A percentile compares a stretch with the other conserved stretches of the same genome.
Conservation (phyloP, 2,888 invertebrate genomes). For the Campoletis raptor region DNA sequence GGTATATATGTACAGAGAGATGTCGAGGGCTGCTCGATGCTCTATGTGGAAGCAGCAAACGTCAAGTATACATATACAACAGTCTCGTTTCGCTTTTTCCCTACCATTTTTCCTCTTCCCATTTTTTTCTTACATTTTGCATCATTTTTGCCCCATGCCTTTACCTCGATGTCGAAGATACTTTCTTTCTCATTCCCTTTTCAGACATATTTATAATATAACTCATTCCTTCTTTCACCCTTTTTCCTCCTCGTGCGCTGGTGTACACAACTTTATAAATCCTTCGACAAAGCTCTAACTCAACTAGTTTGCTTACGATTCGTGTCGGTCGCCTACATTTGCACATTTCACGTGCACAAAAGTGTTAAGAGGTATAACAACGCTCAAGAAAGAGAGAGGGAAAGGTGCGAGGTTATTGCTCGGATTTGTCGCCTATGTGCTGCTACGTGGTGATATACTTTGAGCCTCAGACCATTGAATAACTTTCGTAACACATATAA, state of each 20-base stretch:
- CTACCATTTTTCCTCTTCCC: slow-evolving; percentile 4
- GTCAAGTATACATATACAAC: slow-evolving; percentile 30
- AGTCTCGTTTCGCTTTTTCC: slow-evolving; percentile 38
- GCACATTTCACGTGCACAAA: slow-evolving; percentile 75
- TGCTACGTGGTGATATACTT: slow-evolving; percentile 62
- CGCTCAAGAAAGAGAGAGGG: slow-evolving; percentile 15
- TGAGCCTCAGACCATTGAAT: slow-evolving; percentile 35
- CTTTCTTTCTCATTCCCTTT: slow-evolving; percentile 52
- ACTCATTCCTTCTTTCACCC: background rate
- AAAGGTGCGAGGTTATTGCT: slow-evolving; percentile 75
- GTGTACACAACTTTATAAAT: slow-evolving; percentile 35
- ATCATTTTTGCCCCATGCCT: slow-evolving; percentile 56
- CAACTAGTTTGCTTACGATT: slow-evolving; percentile 78
- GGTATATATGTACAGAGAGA: slow-evolving; percentile 30
- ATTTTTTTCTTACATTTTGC: slow-evolving; percentile 43
- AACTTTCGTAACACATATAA: slow-evolving; percentile 43
- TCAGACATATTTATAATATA: background rate
- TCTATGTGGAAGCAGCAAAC: slow-evolving; percentile 42
- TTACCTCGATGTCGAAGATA: slow-evolving; percentile 43
- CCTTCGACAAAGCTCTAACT: slow-evolving; percentile 74
- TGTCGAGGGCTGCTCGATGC: slow-evolving; percentile 35
- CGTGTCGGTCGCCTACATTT: slow-evolving; percentile 76
- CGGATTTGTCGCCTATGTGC: slow-evolving; percentile 75
- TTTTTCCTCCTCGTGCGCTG: slow-evolving; percentile 10
- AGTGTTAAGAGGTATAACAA: slow-evolving; percentile 31